phyloP scores from a whole-genome alignment of 53 echinoderm and acorn worm species.

The Stichopus horrens region DNA sequence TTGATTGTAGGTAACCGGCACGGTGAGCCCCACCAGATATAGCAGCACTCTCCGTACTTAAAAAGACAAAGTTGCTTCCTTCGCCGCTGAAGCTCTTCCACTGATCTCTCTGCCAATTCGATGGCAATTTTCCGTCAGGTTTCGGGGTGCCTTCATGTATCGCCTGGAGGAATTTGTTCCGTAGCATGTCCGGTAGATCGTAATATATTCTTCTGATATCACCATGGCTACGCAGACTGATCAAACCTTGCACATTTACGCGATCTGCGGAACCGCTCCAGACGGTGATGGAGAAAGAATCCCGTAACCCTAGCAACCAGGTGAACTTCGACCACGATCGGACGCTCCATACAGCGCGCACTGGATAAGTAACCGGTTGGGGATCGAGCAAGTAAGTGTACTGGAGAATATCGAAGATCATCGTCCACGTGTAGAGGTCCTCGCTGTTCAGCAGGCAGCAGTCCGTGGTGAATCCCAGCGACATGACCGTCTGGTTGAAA shows the following conservation, averaged over 20 bases:
- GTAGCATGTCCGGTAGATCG: slow-evolving; percentile 58
- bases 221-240: slow-evolving; percentile 62
- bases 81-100: slow-evolving; percentile 50
- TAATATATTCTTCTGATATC: slow-evolving; percentile 69
- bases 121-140: slow-evolving; percentile 44
- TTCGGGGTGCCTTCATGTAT: slow-evolving; percentile 25
- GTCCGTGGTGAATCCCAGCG: slow-evolving; percentile 68
- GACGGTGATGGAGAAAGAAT: slow-evolving; percentile 73
- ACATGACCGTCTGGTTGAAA: slow-evolving; percentile 67
- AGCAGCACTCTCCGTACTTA: slow-evolving; percentile 64
- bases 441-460: slow-evolving; percentile 25
- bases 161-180: slow-evolving; percentile 50
- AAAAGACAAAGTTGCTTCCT: slow-evolving; percentile 55
- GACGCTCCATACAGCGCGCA: slow-evolving; percentile 69
- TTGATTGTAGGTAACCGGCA: slow-evolving; percentile 62
- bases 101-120: slow-evolving; percentile 52
- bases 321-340: slow-evolving; percentile 73
- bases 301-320: slow-evolving; percentile 66
- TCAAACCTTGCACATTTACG: slow-evolving; percentile 56
- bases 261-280: slow-evolving; percentile 61
- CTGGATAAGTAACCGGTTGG: slow-evolving; percentile 74
- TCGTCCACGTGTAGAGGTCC: slow-evolving; percentile 76
- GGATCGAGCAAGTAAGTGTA: slow-evolving; percentile 63
- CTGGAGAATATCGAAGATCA: slow-evolving; percentile 77
- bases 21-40: slow-evolving; percentile 56